Evolutionary conservation across 2,888 invertebrate genomes (phyloP).

Genomic region (Nasonovia ribisnigri): DNA sequence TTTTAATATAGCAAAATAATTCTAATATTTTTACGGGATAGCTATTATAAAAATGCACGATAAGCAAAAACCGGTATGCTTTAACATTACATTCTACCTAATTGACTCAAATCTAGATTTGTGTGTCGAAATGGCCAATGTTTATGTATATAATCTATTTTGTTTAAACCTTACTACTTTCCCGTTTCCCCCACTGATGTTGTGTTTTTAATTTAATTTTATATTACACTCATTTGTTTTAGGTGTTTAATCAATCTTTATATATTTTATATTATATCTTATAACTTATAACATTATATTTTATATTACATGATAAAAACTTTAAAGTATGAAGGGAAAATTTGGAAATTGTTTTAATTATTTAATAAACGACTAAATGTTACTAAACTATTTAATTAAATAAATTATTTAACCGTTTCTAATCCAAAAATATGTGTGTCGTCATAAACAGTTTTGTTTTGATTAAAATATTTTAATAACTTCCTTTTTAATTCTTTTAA

Average conservation of each 20-base stretch:
- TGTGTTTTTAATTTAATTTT: slow-evolving; percentile 3
- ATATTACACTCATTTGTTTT: neutral
- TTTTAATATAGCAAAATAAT: neutral
- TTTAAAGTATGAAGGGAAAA: neutral
- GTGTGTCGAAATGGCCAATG: neutral
- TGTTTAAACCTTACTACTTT: too few species aligned
- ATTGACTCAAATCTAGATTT: slow-evolving; percentile 7
- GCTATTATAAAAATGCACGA: neutral
- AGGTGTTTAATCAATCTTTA: slow-evolving; percentile 7
- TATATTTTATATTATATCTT: neutral
- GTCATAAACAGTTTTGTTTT: neutral
- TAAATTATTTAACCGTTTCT: neutral
- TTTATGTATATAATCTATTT: neutral
- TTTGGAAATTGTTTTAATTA: slow-evolving; percentile 22
- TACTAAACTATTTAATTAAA: neutral
- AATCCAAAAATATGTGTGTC: neutral
- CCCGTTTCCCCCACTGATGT: neutral
- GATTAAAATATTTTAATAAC: neutral
- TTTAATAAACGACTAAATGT: neutral
- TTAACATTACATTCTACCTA: neutral
- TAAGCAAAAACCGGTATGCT: neutral
- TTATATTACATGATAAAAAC: neutral
- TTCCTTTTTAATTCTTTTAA: neutral
- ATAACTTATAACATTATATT: neutral
- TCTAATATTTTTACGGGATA: neutral